Evolutionary conservation across 2,888 invertebrate genomes (phyloP).

Genomic region (Napeogenes inachia): DNA sequence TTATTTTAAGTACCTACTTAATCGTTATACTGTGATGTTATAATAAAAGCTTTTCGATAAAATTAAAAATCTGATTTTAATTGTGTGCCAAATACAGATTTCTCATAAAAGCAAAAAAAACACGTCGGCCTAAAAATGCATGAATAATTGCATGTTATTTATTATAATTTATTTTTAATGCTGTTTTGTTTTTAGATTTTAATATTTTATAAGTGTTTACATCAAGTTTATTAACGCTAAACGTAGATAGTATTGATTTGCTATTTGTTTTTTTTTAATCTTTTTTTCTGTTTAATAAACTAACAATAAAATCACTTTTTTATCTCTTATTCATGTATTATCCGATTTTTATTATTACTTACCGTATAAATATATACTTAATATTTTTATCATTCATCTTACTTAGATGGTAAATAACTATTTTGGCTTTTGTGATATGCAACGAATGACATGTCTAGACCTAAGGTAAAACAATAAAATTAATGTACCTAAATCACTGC

Average conservation of each 20-base stretch:
- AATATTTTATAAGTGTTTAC: constrained; percentile 26
- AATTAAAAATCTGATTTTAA: background rate
- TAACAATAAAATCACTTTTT: background rate
- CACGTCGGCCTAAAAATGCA: background rate
- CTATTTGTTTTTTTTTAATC: too few species aligned
- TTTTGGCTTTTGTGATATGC: too few species aligned
- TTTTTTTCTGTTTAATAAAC: background rate
- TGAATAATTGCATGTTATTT: constrained; percentile 29
- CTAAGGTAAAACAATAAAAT: too few species aligned
- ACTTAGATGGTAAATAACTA: too few species aligned
- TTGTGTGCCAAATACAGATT: constrained; percentile 11
- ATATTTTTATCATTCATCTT: too few species aligned
- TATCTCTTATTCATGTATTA: background rate
- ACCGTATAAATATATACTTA: too few species aligned
- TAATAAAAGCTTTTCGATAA: background rate
- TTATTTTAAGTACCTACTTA: background rate
- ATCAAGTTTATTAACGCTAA: constrained; percentile 4
- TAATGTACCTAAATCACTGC: too few species aligned
- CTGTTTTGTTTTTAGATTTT: constrained; percentile 23
- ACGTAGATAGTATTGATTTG: too few species aligned
- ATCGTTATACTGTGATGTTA: constrained; percentile 42
- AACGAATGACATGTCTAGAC: too few species aligned
- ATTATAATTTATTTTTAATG: constrained; percentile 12
- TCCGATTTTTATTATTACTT: too few species aligned
- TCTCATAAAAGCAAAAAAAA: too few species aligned